A percentile compares a stretch with the other conserved stretches of the same genome.
Conservation (phyloP, 2,113 vertebrate genomes). For the Actinemys pallida region DNA sequence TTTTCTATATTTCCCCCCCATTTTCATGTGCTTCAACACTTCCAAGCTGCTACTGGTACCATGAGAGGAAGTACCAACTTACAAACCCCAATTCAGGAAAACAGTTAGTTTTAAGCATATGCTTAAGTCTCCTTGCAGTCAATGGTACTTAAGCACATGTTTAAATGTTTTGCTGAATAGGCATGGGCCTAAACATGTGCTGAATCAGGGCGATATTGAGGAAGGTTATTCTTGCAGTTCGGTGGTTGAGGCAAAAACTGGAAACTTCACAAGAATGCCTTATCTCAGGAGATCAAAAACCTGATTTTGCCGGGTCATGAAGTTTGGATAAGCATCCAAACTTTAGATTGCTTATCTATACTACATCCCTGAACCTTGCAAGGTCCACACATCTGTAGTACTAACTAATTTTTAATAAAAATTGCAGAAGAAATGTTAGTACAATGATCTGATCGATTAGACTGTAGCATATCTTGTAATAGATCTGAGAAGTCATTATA, state of each 20-base stretch:
- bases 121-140: not conserved
- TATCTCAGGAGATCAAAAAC: no score
- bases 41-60: not conserved
- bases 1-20: not conserved
- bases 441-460: not conserved
- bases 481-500: not conserved
- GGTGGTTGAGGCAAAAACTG: not conserved
- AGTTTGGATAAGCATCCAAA: not conserved
- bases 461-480: not conserved
- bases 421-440: not conserved
- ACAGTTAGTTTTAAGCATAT: rapidly evolving
- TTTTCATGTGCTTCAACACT: not conserved
- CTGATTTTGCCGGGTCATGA: not conserved
- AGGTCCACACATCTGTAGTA: not conserved
- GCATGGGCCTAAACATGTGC: not conserved
- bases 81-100: not conserved
- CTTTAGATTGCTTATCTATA: not conserved
- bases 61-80: not conserved
- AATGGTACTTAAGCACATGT: not conserved
- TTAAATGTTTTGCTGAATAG: not conserved
- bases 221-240: not conserved
- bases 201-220: not conserved
- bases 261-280: not conserved
- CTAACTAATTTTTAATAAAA: not conserved
- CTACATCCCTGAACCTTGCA: not conserved